phyloP scores from a whole-genome alignment of 35 echinoderm and acorn worm species.

The Acanthaster planci region DNA sequence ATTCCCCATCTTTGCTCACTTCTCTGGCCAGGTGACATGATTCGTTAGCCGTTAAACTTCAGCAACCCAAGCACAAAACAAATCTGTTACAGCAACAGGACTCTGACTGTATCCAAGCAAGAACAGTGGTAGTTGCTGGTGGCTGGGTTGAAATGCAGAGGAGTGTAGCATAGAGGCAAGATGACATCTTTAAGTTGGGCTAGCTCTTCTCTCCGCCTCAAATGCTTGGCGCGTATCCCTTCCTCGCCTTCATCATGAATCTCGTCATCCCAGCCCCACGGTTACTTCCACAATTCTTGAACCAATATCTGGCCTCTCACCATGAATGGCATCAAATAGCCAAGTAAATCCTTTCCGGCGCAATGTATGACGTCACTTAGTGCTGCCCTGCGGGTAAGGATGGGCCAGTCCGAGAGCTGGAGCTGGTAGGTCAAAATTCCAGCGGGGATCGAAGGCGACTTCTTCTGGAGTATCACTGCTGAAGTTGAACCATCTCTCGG shows the following conservation, averaged over 20 bases:
- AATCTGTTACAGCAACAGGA: conserved; percentile 16
- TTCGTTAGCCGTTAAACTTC: background rate
- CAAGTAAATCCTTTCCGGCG: too few relatives aligned
- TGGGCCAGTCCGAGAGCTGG: background rate
- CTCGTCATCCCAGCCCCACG: too few relatives aligned
- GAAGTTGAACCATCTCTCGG: background rate
- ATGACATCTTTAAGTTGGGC: background rate
- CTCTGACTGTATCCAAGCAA: conserved; percentile 19
- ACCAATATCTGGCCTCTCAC: background rate
- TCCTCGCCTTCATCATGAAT: background rate
- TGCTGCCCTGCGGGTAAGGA: background rate
- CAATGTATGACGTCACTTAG: background rate
- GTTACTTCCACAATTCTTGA: too few relatives aligned
- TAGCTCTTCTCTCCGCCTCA: background rate
- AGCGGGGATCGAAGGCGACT: background rate
- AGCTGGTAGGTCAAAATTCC: background rate
- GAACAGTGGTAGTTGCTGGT: background rate
- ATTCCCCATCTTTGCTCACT: conserved; percentile 41
- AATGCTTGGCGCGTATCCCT: background rate
- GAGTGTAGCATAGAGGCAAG: background rate
- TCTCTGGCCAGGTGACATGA: background rate
- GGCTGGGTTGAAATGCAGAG: background rate
- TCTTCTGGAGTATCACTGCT: background rate
- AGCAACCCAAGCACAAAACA: too few relatives aligned
- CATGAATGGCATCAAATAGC: background rate